Conservation (phyloP, 2,888 invertebrate genomes). For the Hypselothyrea guttata region DNA sequence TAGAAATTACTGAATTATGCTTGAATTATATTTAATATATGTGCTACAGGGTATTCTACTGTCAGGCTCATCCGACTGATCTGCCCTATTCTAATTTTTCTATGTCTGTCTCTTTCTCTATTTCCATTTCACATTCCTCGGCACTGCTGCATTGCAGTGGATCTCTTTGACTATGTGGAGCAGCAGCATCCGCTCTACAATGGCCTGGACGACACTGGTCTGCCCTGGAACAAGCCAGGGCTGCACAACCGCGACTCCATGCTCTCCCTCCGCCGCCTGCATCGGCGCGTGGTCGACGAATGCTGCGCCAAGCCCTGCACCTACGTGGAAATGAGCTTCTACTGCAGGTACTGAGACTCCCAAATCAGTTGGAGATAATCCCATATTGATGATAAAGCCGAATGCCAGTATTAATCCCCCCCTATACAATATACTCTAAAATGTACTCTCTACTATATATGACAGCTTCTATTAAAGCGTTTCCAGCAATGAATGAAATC, state of each 20-base stretch:
- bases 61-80: too few species aligned
- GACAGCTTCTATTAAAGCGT: too few species aligned
- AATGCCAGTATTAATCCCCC: too few species aligned
- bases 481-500: conserved; percentile 14
- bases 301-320: conserved; percentile 46
- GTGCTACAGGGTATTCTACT: too few species aligned
- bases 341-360: conserved; percentile 26
- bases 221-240: not conserved
- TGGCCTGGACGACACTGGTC: not conserved
- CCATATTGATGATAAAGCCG: too few species aligned
- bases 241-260: conserved; percentile 16
- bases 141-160: conserved; percentile 36
- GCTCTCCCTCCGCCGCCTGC: conserved; percentile 29
- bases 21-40: too few species aligned
- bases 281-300: conserved; percentile 53
- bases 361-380: too few species aligned
- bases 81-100: conserved; percentile 12
- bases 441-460: too few species aligned
- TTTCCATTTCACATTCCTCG: not conserved
- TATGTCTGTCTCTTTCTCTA: not conserved
- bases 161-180: conserved; percentile 51
- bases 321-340: not conserved
- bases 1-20: too few species aligned
- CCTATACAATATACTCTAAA: too few species aligned
- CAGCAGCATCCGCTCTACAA: conserved; percentile 27